These are phyloP conservation scores for Euzetes globulus DNA, from an alignment of 2,888 invertebrate genomes.

Conservation along the genomic window DNA sequence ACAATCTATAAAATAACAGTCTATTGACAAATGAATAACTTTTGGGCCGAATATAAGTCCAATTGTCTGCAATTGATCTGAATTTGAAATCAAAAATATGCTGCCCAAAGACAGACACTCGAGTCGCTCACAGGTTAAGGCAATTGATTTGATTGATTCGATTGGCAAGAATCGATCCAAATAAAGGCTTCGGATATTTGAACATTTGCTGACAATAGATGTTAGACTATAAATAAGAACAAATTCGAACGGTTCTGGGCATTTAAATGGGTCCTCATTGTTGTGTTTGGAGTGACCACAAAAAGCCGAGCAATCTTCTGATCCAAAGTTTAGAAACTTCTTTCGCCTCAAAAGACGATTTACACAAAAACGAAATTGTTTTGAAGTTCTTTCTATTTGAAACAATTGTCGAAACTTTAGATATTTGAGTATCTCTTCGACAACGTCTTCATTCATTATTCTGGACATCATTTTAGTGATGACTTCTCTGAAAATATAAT, in stretches of 20 bases:
- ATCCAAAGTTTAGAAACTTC: background rate
- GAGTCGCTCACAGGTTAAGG: background rate
- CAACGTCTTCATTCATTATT: background rate
- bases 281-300: background rate
- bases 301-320: background rate
- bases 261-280: background rate
- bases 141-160: background rate
- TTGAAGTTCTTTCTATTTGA: background rate
- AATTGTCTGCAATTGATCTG: background rate
- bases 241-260: background rate
- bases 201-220: background rate
- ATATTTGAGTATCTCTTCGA: background rate
- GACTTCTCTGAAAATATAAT: too few species aligned
- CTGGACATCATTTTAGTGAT: background rate
- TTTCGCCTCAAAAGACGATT: background rate
- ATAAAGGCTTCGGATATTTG: background rate
- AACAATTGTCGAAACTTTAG: background rate
- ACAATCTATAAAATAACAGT: background rate
- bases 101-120: background rate
- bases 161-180: background rate
- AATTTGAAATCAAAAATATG: background rate
- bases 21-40: background rate
- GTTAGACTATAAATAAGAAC: background rate
- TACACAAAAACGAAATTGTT: background rate
- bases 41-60: background rate